Conservation (phyloP, 2,113 vertebrate species). For the Lophotis ruficrista region DNA sequence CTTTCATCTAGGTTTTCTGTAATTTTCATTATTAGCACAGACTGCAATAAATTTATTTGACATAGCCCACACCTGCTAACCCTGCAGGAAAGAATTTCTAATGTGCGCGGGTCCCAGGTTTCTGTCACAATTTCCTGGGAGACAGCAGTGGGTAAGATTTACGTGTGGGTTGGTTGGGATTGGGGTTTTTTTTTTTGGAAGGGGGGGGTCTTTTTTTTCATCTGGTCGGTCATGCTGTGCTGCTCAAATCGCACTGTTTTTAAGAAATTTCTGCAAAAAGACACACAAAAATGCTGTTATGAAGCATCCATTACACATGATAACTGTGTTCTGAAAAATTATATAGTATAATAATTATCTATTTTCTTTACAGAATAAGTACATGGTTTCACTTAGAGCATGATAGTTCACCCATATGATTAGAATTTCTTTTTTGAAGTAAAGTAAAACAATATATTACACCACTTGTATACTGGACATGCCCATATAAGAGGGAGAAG, state of each 20-base stretch:
- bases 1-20: slow-evolving; percentile 81
- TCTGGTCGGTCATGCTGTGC: slow-evolving; percentile 10
- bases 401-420: background rate
- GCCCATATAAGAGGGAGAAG: background rate
- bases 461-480: background rate
- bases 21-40: slow-evolving; percentile 83
- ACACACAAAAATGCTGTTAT: slow-evolving; percentile 6
- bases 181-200: background rate
- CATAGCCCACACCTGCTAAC: slow-evolving; percentile 82
- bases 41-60: slow-evolving; percentile 85
- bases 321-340: background rate
- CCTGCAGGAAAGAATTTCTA: slow-evolving; percentile 76
- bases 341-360: background rate
- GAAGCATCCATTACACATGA: background rate
- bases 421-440: background rate
- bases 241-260: slow-evolving; percentile 33
- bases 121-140: slow-evolving; percentile 70
- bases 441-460: background rate
- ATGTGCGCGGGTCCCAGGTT: slow-evolving; percentile 59
- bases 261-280: slow-evolving; percentile 50
- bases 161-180: background rate
- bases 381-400: background rate
- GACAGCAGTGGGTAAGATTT: slow-evolving; percentile 18
- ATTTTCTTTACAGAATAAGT: slow-evolving; percentile 1
- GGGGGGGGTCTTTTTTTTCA: background rate